Evolutionary conservation across 1,140 invertebrate genomes (phyloP).

Genomic region (Pseudomyrmex concolor): DNA sequence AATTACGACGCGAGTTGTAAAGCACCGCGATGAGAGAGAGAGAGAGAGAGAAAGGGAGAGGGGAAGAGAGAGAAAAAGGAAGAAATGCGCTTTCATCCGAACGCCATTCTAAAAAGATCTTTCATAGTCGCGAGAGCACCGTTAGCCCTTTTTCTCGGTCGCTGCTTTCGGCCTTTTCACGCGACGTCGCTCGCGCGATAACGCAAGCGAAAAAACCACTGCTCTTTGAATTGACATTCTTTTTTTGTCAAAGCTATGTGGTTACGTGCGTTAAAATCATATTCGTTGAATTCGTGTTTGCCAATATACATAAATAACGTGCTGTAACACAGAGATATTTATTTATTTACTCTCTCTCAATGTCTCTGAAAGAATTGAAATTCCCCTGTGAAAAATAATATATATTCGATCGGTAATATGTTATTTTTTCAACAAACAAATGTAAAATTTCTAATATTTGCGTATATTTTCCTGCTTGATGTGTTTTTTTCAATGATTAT

Average conservation of each 20-base stretch:
- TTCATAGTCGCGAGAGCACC: slow-evolving; percentile 37
- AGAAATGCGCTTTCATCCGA: slow-evolving; percentile 51
- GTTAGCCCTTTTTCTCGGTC: slow-evolving; percentile 62
- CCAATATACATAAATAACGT: neutral
- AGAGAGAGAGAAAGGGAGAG: neutral
- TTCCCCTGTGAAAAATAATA: too few relatives aligned
- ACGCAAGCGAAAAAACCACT: slow-evolving; percentile 44
- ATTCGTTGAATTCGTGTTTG: neutral
- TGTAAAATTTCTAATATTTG: too few relatives aligned
- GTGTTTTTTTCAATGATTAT: too few relatives aligned
- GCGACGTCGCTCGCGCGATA: slow-evolving; percentile 44
- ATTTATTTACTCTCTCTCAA: neutral
- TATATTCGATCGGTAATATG: too few relatives aligned
- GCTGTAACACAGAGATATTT: neutral
- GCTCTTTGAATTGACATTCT: slow-evolving; percentile 25
- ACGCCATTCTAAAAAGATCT: slow-evolving; percentile 56
- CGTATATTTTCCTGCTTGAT: too few relatives aligned
- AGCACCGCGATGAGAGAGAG: slow-evolving; percentile 2
- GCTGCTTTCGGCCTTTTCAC: slow-evolving; percentile 57
- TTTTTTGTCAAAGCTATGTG: slow-evolving; percentile 17
- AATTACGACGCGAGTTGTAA: slow-evolving; percentile 56
- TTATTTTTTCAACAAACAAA: too few relatives aligned
- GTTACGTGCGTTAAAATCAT: neutral
- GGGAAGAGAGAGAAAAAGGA: slow-evolving; percentile 34
- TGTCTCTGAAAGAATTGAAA: too few relatives aligned